Base-by-base conservation (phyloP, 2,888 invertebrate species). In the Agrochola lychnidis region DNA sequence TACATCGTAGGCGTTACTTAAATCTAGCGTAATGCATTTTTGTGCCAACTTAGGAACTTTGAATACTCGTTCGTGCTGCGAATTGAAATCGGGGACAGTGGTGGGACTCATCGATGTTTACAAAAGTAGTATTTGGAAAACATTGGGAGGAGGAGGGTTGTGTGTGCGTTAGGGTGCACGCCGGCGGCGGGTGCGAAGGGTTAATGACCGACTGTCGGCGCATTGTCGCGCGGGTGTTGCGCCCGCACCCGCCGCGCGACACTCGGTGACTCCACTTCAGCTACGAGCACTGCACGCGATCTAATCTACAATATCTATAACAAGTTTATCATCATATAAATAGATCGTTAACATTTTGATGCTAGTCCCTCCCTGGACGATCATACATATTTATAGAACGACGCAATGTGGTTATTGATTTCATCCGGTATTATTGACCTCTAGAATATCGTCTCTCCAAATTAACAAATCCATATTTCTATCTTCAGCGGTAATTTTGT, bases 151-250 rank as follows among this genome's bases (percentile, higher is more conserved):
- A 78, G 70, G 88, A 86, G 90, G 91, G 92, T 90, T 88, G 80
- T 74, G 25, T 73, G 89, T 84, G 79, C 70, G 84, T 85, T 82
- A 82, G 91, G 91, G 90, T 89, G 89, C 83, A 79, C 76, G 88
- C 76, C 82, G 87, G 84, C 70, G 79, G 79, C 90, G 91, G 80
- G 87, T 81, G 82, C 78, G 85, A 70, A 66, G 90, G 93, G 94
- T 94, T 87, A 94, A 93, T 88, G 94, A 93, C 94, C 94, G 85
- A 88, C 86, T 85, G 81, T 83, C 85, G 90, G 88, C 88, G 89
- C 89, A 86, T 87, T 89, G 90, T 87, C 88, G 90, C 86, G 81
- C 84, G 86, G 88, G 84, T 88, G 88, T 87, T 81, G 87, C 86
- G 81, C 79, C 76, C 78, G 73, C 73, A 68, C 64, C 51, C 75